phyloP scores from a whole-genome alignment of 2,113 vertebrate species.

The Prunella fulvescens region DNA sequence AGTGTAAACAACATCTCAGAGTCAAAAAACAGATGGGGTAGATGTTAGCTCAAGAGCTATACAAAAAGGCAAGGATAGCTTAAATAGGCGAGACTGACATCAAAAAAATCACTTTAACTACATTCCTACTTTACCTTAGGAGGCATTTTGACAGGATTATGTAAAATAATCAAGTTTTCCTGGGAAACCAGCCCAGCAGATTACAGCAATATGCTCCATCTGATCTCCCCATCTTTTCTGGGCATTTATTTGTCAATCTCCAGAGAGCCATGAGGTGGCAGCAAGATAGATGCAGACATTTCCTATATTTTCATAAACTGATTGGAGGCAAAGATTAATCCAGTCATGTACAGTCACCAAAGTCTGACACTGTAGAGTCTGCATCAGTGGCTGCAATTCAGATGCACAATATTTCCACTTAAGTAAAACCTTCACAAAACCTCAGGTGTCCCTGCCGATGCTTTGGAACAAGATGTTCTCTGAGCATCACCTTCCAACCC shows the following conservation, averaged over 20 bases:
- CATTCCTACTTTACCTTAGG: neutral
- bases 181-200: neutral
- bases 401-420: neutral
- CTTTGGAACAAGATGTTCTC: neutral
- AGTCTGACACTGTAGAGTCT: neutral
- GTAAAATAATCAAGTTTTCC: neutral
- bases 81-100: neutral
- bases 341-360: neutral
- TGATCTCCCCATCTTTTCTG: neutral
- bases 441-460: neutral
- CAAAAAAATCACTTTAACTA: neutral
- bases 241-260: neutral
- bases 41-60: neutral
- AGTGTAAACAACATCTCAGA: neutral
- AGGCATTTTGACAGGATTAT: neutral
- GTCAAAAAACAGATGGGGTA: neutral
- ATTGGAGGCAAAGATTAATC: neutral
- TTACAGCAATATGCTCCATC: neutral
- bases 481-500: neutral
- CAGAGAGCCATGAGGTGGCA: neutral
- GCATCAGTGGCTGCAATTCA: neutral
- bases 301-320: neutral
- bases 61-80: neutral
- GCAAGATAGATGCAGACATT: neutral
- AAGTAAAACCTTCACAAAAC: slow-evolving; percentile 3